Base-by-base conservation (phyloP, 92 coral and sea anemone species). In the Muricea muricata region DNA sequence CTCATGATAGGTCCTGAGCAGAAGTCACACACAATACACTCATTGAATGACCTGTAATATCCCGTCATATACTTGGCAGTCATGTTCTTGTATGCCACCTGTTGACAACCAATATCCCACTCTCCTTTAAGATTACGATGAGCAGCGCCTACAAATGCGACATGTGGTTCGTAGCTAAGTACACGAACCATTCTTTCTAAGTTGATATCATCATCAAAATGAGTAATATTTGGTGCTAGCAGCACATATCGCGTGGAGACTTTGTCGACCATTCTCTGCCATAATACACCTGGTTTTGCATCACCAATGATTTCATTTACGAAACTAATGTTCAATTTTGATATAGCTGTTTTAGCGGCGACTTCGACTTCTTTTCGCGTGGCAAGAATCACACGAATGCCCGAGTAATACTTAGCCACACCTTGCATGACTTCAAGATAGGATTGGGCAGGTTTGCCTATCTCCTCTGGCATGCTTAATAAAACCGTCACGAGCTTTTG, bases 41-140 rank as follows among this genome's bases (percentile, higher is more conserved):
- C 98, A 6, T 87, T 85, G 66, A 91, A 95, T 7, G 98, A 95
- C 65, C 82, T 89, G 78, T 91, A 95, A 54, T 95, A 95, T 4
- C 98, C 98, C 1, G 88, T 92, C 63, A 84, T 77, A 58, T 89
- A 91, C n/a, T 79, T 79, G 73, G 90, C 88, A 0, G 98, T 95
- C 97, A 97, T 91, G 76, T 95, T 91, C 55, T 85, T 91, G 48
- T 91, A 91, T 29, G 89, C 66, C 55, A 92, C 90, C 78, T 95
- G 98, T 47, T 85, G 89, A 57, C 98, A 95, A 1, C 98, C 98
- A 33, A 93, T 88, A 66, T 87, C 93, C 98, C 98, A 95, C 68
- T 91, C 81, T 18, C 95, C 98, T 9, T 65, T 73, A 52, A 85
- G 90, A 69, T 93, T 88, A 14, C 98, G 93, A 81, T 87, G 86